These are phyloP conservation scores for Tupaia chinensis DNA, from an alignment of 2,113 vertebrate species.

Conservation along the genomic window DNA sequence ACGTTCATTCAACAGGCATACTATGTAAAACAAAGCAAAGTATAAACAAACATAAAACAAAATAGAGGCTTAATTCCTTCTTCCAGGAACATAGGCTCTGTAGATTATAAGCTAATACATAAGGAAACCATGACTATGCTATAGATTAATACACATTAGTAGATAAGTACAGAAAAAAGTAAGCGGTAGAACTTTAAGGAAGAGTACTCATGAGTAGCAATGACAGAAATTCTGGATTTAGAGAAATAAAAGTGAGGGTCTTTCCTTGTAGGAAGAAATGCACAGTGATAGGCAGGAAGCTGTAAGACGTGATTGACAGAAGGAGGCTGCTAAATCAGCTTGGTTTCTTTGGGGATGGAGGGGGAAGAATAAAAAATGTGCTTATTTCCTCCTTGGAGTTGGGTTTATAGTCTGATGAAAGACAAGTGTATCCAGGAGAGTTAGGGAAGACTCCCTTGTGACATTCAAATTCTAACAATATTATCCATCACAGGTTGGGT, in stretches of 20 bases:
- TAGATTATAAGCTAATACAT: not conserved
- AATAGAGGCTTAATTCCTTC: not conserved
- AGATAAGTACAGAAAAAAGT: not conserved
- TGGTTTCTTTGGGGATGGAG: not conserved
- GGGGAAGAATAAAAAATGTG: not conserved
- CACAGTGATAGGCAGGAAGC: not conserved
- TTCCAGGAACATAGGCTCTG: not conserved
- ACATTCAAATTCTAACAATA: not conserved
- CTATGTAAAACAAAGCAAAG: not conserved
- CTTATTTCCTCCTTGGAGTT: not conserved
- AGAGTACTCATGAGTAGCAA: not conserved
- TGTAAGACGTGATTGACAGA: not conserved
- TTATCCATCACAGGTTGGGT: too few relatives aligned
- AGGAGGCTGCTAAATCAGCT: not conserved
- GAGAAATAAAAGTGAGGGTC: not conserved
- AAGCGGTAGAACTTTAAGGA: not conserved
- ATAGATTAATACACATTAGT: not conserved
- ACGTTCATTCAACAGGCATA: not conserved
- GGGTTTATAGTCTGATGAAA: not conserved
- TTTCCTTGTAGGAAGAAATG: not conserved
- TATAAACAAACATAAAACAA: not conserved
- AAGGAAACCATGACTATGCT: not conserved
- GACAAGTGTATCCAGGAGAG: not conserved
- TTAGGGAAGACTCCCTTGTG: not conserved
- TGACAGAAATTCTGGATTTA: not conserved